Evolutionary conservation across 2,888 invertebrate genomes (phyloP).

Genomic region (Eurytoma californica): DNA sequence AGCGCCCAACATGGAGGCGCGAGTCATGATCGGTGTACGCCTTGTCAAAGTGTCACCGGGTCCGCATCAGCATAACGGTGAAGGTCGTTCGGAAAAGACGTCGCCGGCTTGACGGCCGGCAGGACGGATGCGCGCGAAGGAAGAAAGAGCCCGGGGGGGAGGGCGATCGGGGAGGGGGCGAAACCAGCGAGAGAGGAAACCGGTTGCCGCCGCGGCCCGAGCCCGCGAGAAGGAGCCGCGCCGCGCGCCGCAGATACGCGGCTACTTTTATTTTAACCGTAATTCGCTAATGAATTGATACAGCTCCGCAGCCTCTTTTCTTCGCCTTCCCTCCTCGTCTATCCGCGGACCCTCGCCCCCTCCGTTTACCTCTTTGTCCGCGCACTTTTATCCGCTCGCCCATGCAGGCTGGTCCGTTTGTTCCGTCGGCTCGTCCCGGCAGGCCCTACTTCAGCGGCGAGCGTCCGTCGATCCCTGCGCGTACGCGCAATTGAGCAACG

Average conservation of each 20-base stretch:
- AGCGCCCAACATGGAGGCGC: background rate
- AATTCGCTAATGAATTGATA: slow-evolving; percentile 73
- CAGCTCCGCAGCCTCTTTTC: slow-evolving; percentile 52
- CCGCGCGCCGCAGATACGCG: slow-evolving; percentile 69
- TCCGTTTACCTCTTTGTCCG: slow-evolving; percentile 25
- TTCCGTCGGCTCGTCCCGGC: background rate
- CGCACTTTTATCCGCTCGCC: background rate
- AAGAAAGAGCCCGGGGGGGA: background rate
- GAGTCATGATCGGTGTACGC: background rate
- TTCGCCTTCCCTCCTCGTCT: slow-evolving; percentile 20
- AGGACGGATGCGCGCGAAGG: slow-evolving; percentile 50
- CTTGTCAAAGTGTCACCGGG: slow-evolving; percentile 34
- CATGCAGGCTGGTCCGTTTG: background rate
- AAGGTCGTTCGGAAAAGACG: slow-evolving; percentile 62
- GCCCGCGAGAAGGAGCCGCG: slow-evolving; percentile 61
- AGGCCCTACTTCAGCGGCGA: slow-evolving; percentile 21
- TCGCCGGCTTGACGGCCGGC: slow-evolving; percentile 43
- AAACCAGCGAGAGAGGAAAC: slow-evolving; percentile 58
- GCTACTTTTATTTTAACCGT: slow-evolving; percentile 69
- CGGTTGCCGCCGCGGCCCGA: slow-evolving; percentile 63
- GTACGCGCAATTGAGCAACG: background rate
- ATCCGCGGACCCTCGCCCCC: background rate
- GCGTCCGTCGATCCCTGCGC: background rate
- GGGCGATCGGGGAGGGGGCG: background rate
- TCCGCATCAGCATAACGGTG: slow-evolving; percentile 63